Conservation (phyloP, 2,888 invertebrate genomes). For the Brenthis hecate region DNA sequence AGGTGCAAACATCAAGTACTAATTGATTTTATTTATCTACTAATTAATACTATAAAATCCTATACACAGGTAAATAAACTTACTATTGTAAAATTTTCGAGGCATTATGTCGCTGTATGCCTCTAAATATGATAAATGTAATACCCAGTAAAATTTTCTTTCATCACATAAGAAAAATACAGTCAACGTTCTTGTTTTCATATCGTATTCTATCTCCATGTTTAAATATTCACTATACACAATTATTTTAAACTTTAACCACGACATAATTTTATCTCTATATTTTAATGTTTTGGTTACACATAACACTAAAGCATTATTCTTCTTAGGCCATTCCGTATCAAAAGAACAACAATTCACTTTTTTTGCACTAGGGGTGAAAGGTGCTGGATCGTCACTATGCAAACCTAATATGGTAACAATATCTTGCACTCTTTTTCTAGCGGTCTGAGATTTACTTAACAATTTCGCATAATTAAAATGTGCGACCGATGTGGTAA, state of each 20-base stretch:
- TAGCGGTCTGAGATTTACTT: constrained; percentile 59
- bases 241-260: constrained; percentile 52
- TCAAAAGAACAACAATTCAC: constrained; percentile 29
- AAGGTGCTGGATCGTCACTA: constrained; percentile 55
- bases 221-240: constrained; percentile 47
- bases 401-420: constrained; percentile 69
- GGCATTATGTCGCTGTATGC: background rate
- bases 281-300: constrained; percentile 49
- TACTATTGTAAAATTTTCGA: constrained; percentile 17
- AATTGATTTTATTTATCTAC: no score
- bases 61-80: constrained; percentile 11
- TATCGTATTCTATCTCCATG: constrained; percentile 55
- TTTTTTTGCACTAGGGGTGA: constrained; percentile 43
- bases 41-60: no score
- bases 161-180: constrained; percentile 31
- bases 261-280: constrained; percentile 47
- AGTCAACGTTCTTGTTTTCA: constrained; percentile 50
- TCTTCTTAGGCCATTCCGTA: constrained; percentile 14
- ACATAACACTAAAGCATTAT: constrained; percentile 49
- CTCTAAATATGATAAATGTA: constrained; percentile 14
- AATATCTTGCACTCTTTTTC: constrained; percentile 65
- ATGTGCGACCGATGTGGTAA: constrained; percentile 67
- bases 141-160: constrained; percentile 26
- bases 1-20: no score
- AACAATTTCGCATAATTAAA: constrained; percentile 71